A percentile compares a stretch with the other conserved stretches of the same genome.
phyloP scores from a whole-genome alignment of 2,113 vertebrate genomes.

The Odobenus rosmarus region DNA sequence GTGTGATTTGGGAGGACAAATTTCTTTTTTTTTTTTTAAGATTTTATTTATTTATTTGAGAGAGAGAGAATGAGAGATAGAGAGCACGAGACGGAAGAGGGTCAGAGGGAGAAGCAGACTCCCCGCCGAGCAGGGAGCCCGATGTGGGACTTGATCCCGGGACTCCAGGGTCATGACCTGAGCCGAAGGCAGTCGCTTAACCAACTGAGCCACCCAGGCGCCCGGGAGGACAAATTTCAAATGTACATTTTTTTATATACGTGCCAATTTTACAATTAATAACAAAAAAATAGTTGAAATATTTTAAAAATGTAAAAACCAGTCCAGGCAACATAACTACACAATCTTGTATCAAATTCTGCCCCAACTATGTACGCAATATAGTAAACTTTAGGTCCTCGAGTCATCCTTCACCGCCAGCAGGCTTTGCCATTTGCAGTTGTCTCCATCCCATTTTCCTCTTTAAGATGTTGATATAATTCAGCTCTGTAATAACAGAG shows the following conservation, averaged over 20 bases:
- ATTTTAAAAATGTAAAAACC: slow-evolving; percentile 85
- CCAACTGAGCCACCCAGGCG: too few species aligned
- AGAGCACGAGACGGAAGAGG: too few species aligned
- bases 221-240: slow-evolving; percentile 75
- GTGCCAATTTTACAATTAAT: slow-evolving; percentile 63
- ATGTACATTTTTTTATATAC: slow-evolving; percentile 69
- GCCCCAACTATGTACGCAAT: slow-evolving; percentile 73
- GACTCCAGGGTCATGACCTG: too few species aligned
- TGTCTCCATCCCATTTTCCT: slow-evolving; percentile 97
- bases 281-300: slow-evolving; percentile 84
- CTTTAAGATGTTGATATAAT: slow-evolving; percentile 97
- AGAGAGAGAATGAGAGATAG: too few species aligned
- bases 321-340: slow-evolving; percentile 79
- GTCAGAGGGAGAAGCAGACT: too few species aligned
- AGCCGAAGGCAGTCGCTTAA: too few species aligned
- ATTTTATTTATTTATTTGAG: too few species aligned
- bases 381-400: slow-evolving; percentile 64
- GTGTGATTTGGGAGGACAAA: slow-evolving; percentile 72
- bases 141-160: too few species aligned
- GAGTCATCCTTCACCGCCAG: slow-evolving; percentile 87
- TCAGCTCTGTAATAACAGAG: slow-evolving; percentile 96
- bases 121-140: too few species aligned
- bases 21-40: too few species aligned
- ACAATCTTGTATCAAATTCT: slow-evolving; percentile 83
- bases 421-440: slow-evolving; percentile 95